Evolutionary conservation across 1,140 invertebrate genomes (phyloP), one percentile per base, ranked within the genome.

Genomic region (Drosophila mauritiana): DNA sequence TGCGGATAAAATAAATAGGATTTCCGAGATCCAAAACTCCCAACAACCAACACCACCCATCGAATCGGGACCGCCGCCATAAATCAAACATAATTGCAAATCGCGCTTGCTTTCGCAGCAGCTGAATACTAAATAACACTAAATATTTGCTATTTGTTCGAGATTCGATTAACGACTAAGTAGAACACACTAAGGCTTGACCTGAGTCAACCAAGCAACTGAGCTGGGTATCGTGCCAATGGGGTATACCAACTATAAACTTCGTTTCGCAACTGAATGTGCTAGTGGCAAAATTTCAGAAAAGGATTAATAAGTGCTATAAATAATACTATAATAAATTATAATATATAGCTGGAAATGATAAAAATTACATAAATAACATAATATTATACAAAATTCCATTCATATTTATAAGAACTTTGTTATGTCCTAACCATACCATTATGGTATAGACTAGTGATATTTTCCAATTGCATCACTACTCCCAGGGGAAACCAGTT

Each of bases 141-240:
- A 54, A 73, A 73, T 73, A 73, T 73, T 73, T 73, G 68, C 48
- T 34, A 62, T 62, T 42, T 46, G 56, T 56, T 46, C 37, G 61
- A 52, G 45, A 48, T 58, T 75, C 48, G 61, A 75, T 75, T 75
- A 75, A 52, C 61, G 54, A 3, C 45, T 57, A 67, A 67, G 73
- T 76, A 76, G 72, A 75, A 75, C 73, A 75, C 69, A 73, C 52
- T 61, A 73, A 73, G 67, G 68, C 48, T 73, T 73, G 68, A 73
- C 68, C 69, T 51, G 46, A 57, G 46, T 65, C 53, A 75, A 75
- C 54, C 42, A 15, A 70, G 11, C 25, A 51, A 40, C 59, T 42
- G n/a, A 51, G 53, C 59, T 40, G 25, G 4, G 15, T 20, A 34
- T 4, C 4, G 15, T 36, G 15, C n/a, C 11, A 15, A 11, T 20